A percentile compares a stretch with the other conserved stretches of the same genome.
Evolutionary conservation across 2,797 vertebrate species (phyloP).

Genomic region (Adrianichthys oophorus): DNA sequence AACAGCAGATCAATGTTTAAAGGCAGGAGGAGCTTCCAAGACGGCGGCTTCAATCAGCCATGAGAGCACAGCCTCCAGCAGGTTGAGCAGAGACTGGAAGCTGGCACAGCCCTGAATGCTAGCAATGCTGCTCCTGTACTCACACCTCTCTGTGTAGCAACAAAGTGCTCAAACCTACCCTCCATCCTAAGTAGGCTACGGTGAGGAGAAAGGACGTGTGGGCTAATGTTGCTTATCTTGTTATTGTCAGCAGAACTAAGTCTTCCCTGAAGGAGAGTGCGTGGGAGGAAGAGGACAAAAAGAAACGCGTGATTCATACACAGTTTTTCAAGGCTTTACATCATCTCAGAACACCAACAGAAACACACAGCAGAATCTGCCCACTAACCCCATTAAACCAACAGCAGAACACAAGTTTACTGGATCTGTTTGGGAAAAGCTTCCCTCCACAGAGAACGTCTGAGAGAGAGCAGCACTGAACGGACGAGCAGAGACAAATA

Average conservation of each 20-base stretch:
- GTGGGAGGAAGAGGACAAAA: conserved; percentile 38
- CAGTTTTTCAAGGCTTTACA: conserved; percentile 8
- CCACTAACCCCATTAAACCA: not conserved
- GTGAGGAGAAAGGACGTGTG: conserved; percentile 20
- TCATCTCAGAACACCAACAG: conserved; percentile 1
- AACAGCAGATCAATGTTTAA: conserved; percentile 54
- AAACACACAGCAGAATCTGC: not conserved
- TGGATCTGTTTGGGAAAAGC: no score
- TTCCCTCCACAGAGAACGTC: no score
- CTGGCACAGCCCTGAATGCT: conserved; percentile 12
- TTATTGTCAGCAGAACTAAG: conserved; percentile 27
- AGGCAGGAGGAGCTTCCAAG: conserved; percentile 56
- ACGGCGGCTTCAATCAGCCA: conserved; percentile 39
- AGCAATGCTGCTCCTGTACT: conserved; percentile 2
- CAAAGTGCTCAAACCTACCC: no score
- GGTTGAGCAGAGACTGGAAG: not conserved
- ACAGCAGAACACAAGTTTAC: no score
- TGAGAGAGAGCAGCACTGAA: no score
- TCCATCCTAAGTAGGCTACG: no score
- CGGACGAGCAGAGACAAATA: no score
- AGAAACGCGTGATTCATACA: conserved; percentile 30
- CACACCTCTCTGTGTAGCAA: no score
- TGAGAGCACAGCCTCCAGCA: conserved; percentile 16
- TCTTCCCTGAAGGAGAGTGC: conserved; percentile 41
- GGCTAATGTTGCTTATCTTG: conserved; percentile 39